These are phyloP conservation scores for Drosophila colorata DNA, from an alignment of 2,888 invertebrate species.

Conservation along the genomic window DNA sequence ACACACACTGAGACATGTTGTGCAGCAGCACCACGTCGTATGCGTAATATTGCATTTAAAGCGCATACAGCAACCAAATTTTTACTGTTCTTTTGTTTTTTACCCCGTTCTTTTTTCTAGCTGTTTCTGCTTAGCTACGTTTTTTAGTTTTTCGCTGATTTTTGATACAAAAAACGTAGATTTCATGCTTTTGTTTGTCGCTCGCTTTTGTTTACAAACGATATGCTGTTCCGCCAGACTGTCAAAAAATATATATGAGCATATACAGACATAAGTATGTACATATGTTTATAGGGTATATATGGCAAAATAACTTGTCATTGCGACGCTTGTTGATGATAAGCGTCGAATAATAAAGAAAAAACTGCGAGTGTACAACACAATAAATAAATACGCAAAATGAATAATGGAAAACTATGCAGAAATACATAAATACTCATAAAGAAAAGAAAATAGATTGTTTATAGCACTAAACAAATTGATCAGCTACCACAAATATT, in stretches of 20 bases:
- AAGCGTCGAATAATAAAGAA: conserved; percentile 47
- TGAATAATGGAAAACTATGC: conserved; percentile 4
- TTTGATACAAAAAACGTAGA: conserved; percentile 26
- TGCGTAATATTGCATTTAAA: conserved; percentile 76
- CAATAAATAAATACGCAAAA: conserved; percentile 38
- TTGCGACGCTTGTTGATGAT: conserved; percentile 52
- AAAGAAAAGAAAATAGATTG: neutral
- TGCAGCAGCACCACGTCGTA: conserved; percentile 63
- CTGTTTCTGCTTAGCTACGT: conserved; percentile 49
- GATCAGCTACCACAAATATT: neutral
- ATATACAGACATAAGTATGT: conserved; percentile 18
- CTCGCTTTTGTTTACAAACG: conserved; percentile 61
- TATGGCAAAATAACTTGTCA: conserved; percentile 63
- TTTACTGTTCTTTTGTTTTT: conserved; percentile 32
- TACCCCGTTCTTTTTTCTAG: conserved; percentile 24
- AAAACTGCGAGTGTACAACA: conserved; percentile 18
- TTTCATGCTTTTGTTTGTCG: conserved; percentile 51
- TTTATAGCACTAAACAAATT: neutral
- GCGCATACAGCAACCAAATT: conserved; percentile 46
- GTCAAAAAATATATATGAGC: conserved; percentile 26
- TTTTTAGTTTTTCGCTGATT: conserved; percentile 51
- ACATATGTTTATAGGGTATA: conserved; percentile 6
- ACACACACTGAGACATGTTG: conserved; percentile 30
- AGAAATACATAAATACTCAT: neutral
- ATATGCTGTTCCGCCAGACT: conserved; percentile 43